Evolutionary conservation across 2,888 invertebrate species (phyloP).

Genomic region (Drosophila rellima): DNA sequence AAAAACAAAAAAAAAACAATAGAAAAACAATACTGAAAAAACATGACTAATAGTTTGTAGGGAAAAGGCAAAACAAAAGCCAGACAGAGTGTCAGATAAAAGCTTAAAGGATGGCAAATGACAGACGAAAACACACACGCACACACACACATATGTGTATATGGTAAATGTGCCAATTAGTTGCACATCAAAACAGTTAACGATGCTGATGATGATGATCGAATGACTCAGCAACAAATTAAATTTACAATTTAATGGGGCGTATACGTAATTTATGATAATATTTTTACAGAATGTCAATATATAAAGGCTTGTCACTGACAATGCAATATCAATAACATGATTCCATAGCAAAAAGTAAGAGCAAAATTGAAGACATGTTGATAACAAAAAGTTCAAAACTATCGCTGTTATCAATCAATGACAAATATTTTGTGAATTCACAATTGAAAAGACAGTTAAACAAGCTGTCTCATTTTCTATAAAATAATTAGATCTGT

Average conservation of each 20-base stretch:
- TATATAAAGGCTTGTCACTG: not conserved
- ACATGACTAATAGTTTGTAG: conserved; percentile 75
- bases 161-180: conserved; percentile 70
- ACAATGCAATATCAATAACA: not conserved
- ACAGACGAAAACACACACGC: conserved; percentile 13
- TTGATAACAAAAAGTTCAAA: too few relatives aligned
- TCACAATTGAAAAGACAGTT: not conserved
- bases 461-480: not conserved
- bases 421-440: not conserved
- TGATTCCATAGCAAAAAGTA: not conserved
- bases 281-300: conserved; percentile 11
- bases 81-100: conserved; percentile 71
- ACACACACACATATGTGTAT: conserved; percentile 9
- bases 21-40: conserved; percentile 38
- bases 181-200: conserved; percentile 51
- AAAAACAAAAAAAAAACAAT: not conserved
- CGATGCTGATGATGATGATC: conserved; percentile 36
- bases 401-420: not conserved
- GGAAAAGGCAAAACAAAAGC: conserved; percentile 68
- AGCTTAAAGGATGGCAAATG: conserved; percentile 61
- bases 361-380: too few relatives aligned
- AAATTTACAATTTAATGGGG: conserved; percentile 39
- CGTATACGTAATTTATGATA: conserved; percentile 34
- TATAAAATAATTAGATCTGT: not conserved
- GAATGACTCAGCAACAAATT: conserved; percentile 47